Evolutionary conservation across 2,888 invertebrate genomes (phyloP).

Genomic region (Meandrusa payeni): DNA sequence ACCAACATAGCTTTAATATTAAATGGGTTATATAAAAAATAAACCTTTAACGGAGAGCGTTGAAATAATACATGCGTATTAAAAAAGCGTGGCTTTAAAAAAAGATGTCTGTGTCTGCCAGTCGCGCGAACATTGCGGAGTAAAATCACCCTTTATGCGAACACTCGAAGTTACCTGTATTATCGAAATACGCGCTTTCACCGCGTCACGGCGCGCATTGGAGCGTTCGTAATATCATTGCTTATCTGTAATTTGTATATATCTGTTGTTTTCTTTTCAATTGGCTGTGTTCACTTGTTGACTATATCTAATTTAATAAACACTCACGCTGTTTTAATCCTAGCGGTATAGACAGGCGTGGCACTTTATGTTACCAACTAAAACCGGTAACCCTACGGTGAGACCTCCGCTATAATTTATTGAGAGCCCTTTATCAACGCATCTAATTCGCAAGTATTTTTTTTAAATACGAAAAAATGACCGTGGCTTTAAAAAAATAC

Average conservation of each 20-base stretch:
- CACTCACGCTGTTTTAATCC: too few relatives aligned
- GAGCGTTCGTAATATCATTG: slow-evolving; percentile 53
- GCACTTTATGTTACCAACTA: too few relatives aligned
- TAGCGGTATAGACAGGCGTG: too few relatives aligned
- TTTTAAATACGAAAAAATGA: too few relatives aligned
- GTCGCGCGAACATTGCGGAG: slow-evolving; percentile 27
- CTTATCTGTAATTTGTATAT: slow-evolving; percentile 44
- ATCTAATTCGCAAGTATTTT: too few relatives aligned
- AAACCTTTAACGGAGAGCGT: slow-evolving; percentile 17
- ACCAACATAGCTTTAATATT: not conserved
- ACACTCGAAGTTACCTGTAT: slow-evolving; percentile 24
- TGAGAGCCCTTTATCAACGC: too few relatives aligned
- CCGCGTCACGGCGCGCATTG: slow-evolving; percentile 48
- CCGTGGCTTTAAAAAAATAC: too few relatives aligned
- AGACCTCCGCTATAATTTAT: too few relatives aligned
- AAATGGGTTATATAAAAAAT: slow-evolving; percentile 12
- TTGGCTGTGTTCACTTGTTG: slow-evolving; percentile 3
- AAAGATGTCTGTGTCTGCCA: slow-evolving; percentile 30
- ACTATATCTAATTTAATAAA: too few relatives aligned
- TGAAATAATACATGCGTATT: slow-evolving; percentile 22
- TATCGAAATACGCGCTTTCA: slow-evolving; percentile 49
- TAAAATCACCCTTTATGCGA: slow-evolving; percentile 35
- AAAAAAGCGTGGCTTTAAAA: slow-evolving; percentile 27
- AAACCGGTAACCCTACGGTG: too few relatives aligned
- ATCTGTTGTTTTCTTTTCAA: slow-evolving; percentile 46